A percentile compares a stretch with the other conserved stretches of the same genome.
These are phyloP conservation scores for Drosophila ambigua DNA, from an alignment of 1,140 invertebrate genomes.

Conservation along the genomic window DNA sequence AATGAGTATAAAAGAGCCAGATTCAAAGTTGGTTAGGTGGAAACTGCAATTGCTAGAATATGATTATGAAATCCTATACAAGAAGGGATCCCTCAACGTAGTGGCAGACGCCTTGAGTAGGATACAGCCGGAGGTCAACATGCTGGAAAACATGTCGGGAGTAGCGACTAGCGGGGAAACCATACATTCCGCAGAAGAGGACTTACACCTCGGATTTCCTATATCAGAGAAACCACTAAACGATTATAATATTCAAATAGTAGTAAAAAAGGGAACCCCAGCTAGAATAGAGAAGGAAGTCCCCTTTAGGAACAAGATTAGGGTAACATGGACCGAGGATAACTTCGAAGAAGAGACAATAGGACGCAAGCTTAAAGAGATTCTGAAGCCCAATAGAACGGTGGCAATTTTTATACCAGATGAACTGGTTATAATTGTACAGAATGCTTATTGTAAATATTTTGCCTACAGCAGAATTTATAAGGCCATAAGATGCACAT, in stretches of 20 bases:
- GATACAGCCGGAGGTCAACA: no score
- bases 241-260: slow-evolving; percentile 20
- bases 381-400: neutral
- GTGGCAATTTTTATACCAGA: neutral
- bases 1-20: no score
- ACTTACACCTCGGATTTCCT: neutral
- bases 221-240: slow-evolving; percentile 16
- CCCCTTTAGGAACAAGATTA: no score
- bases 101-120: no score
- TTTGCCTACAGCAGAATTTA: neutral
- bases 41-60: no score
- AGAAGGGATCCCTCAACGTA: no score
- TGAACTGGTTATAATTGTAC: neutral
- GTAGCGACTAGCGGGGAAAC: neutral
- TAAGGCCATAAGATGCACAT: neutral
- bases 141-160: no score
- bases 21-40: no score
- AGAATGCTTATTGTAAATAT: neutral
- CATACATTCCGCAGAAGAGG: no score
- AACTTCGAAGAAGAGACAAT: neutral
- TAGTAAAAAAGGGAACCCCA: slow-evolving; percentile 5
- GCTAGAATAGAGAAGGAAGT: neutral
- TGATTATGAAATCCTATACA: no score
- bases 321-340: no score
- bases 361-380: neutral